These are phyloP conservation scores for Pseudoatta argentina DNA, from an alignment of 1,140 invertebrate species.

Conservation along the genomic window DNA sequence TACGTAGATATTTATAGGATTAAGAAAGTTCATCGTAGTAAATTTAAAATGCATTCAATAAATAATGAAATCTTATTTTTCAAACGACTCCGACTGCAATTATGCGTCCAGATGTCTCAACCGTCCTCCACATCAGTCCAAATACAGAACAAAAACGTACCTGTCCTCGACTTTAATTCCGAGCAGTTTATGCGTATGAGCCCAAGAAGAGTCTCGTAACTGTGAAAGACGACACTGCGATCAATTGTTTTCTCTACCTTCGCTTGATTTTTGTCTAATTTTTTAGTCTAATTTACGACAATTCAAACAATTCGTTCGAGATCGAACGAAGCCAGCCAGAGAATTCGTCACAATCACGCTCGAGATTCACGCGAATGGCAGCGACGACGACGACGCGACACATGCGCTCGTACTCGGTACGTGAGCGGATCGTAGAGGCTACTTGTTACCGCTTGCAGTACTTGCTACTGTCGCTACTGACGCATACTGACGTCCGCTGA, in stretches of 20 bases:
- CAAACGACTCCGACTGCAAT: background rate
- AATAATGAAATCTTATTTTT: constrained; percentile 46
- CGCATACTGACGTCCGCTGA: too few species aligned
- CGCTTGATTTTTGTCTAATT: background rate
- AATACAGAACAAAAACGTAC: constrained; percentile 18
- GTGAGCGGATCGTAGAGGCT: constrained; percentile 25
- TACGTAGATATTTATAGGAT: background rate
- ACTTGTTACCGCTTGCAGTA: constrained; percentile 27
- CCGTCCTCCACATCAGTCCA: too few species aligned
- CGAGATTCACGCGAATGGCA: background rate
- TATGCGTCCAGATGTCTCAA: constrained; percentile 12
- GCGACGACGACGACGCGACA: constrained; percentile 27
- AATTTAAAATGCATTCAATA: background rate
- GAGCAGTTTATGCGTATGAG: background rate
- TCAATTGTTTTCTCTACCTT: background rate
- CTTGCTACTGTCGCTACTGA: too few species aligned
- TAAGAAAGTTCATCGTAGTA: background rate
- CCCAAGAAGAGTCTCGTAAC: background rate
- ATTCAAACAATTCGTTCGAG: background rate
- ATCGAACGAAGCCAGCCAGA: background rate
- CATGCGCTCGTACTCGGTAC: constrained; percentile 22
- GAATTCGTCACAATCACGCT: constrained; percentile 6
- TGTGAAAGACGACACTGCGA: background rate
- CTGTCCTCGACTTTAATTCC: constrained; percentile 1
- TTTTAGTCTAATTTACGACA: background rate